These are phyloP conservation scores for Rhea pennata DNA, from an alignment of 2,113 vertebrate species.

Conservation along the genomic window DNA sequence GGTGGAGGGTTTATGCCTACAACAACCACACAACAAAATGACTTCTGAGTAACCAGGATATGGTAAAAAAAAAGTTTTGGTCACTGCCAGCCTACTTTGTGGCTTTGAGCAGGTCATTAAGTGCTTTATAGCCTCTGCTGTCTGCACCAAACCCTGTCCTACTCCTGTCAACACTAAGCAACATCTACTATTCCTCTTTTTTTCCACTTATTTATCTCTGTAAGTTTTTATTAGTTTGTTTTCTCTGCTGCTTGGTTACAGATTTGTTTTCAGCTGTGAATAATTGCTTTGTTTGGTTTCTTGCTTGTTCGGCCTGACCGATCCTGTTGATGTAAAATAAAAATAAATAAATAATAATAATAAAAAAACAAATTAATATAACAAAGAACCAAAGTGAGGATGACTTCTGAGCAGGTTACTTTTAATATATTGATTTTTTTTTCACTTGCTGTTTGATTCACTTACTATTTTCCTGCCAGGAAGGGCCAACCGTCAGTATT, in stretches of 20 bases:
- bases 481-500: not conserved
- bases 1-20: not conserved
- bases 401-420: not conserved
- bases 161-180: not conserved
- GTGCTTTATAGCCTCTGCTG: not conserved
- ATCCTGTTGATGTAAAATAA: not conserved
- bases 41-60: not conserved
- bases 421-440: slow-evolving; percentile 10
- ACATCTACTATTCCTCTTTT: not conserved
- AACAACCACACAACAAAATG: not conserved
- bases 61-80: not conserved
- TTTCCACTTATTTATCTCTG: not conserved
- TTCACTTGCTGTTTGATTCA: not conserved
- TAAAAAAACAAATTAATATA: not conserved
- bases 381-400: not conserved
- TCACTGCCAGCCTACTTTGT: not conserved
- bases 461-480: not conserved
- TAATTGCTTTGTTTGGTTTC: not conserved
- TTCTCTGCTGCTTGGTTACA: slow-evolving; percentile 22
- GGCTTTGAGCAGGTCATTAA: not conserved
- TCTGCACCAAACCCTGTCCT: not conserved
- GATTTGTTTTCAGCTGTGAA: not conserved
- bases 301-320: not conserved
- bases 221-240: not conserved
- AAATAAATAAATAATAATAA: not conserved